A percentile compares a stretch with the other conserved stretches of the same genome.
Evolutionary conservation across 2,888 invertebrate species (phyloP).

Genomic region (Eubasilissa splendida): DNA sequence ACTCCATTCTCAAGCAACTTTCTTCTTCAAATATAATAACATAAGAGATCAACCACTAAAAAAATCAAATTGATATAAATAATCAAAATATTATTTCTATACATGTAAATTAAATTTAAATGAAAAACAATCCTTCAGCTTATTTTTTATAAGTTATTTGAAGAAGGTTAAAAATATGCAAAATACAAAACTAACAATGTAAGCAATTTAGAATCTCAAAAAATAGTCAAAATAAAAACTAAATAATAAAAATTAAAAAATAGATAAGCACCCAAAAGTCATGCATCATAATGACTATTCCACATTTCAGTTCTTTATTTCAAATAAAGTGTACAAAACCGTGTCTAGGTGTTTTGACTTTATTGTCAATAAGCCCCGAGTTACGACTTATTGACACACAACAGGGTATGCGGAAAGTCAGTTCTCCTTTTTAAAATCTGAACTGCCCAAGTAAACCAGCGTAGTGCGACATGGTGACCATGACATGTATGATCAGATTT

Average conservation of each 20-base stretch:
- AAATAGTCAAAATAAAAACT: slow-evolving; percentile 46
- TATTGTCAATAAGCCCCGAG: no score
- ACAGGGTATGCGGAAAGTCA: no score
- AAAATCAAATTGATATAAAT: slow-evolving; percentile 56
- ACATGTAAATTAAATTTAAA: slow-evolving; percentile 42
- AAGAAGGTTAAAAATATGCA: slow-evolving; percentile 21
- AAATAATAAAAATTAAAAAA: slow-evolving; percentile 55
- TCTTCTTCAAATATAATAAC: slow-evolving; percentile 53
- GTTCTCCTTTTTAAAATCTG: no score
- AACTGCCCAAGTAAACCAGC: no score
- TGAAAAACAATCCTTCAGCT: slow-evolving; percentile 30
- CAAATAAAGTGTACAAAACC: slow-evolving; percentile 16
- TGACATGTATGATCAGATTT: no score
- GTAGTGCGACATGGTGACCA: no score
- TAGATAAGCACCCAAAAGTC: slow-evolving; percentile 57
- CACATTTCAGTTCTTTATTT: slow-evolving; percentile 1
- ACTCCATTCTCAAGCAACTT: slow-evolving; percentile 48
- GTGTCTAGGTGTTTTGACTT: no score
- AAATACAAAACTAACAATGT: slow-evolving; percentile 19
- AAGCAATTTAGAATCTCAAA: slow-evolving; percentile 49
- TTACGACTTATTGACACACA: no score
- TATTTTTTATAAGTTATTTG: slow-evolving; percentile 1
- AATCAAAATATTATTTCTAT: slow-evolving; percentile 51
- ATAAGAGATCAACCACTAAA: slow-evolving; percentile 58
- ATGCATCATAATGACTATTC: slow-evolving; percentile 37